Base-by-base conservation (phyloP, 2,113 vertebrate species). In the Pelecanoides urinatrix region DNA sequence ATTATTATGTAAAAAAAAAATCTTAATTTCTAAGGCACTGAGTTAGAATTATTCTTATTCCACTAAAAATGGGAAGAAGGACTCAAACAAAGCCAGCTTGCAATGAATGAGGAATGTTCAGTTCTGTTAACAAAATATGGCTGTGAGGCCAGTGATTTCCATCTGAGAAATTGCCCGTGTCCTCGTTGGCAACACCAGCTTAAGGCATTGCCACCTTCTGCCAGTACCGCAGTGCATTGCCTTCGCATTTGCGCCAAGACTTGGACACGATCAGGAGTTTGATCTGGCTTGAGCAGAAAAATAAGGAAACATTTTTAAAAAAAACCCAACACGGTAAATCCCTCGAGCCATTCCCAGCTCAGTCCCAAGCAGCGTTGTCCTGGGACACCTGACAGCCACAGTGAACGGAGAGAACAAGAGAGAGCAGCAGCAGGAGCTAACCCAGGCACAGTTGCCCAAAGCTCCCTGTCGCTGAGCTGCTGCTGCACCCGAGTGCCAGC, bases 81-180 rank as follows among this genome's bases (percentile, higher is more conserved):
- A 50, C 59, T 94, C 76, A 58, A 38, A 90, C 40, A 88, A 88
- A 94, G 52, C 42, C 91, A 94, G 55, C 50, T 92, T 94, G 83
- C 76, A 63, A 84, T 52, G 68, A 80, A 88, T 38, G 75, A 77
- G 92, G 86, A 84, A 62, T 0, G 8, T 94, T 96, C 79, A 80
- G 50, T 55, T 94, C 91, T 67, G 88, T 88, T 96, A 94, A 53
- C 71, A 70, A 92, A 94, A 79, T 44, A 29, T 2, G 32, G 9
- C 75, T 94, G 49, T 73, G 68, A 84, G 70, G 86, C 72, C 76
- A 63, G 29, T 66, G 92, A 68, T 83, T 88, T 92, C 86, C 86
- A 70, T 73, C 72, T 84, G 88, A 91, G 88, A 94, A 88, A 92
- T 44, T 77, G 79, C n/a, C 83, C 6, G 0, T 93, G 86, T 94